Percentiles rank a stretch among this genome's conserved stretches.
phyloP scores from a whole-genome alignment of 2,888 invertebrate species.

The Branchellion lobata region DNA sequence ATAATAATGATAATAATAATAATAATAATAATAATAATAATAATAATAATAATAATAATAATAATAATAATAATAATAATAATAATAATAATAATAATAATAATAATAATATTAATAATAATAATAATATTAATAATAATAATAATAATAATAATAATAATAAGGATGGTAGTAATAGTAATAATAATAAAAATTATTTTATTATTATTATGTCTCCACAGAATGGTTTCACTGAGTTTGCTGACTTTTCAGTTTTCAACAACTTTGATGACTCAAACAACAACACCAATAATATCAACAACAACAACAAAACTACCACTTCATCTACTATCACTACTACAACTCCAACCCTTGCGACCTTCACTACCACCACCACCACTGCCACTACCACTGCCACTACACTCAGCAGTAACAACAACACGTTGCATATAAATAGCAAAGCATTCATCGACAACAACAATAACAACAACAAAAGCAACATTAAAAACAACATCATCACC shows the following conservation, averaged over 20 bases:
- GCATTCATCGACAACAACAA: not conserved
- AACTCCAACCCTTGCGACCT: not conserved
- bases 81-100: not conserved
- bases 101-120: not conserved
- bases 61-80: not conserved
- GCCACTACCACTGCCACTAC: not conserved
- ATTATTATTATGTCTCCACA: no score
- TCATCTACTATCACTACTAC: not conserved
- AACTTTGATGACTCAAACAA: not conserved
- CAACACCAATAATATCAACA: constrained; percentile 6
- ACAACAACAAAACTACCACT: constrained; percentile 2
- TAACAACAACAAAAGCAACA: not conserved
- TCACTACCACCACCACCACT: not conserved
- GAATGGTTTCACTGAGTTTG: not conserved
- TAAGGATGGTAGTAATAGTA: constrained; percentile 4
- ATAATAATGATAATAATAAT: not conserved
- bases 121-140: constrained; percentile 8
- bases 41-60: not conserved
- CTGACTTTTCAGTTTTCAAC: constrained; percentile 8
- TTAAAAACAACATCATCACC: not conserved
- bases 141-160: constrained; percentile 18
- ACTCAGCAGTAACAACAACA: not conserved
- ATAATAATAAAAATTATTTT: constrained; percentile 12
- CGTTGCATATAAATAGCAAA: not conserved
- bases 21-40: not conserved